These are phyloP conservation scores for Sebastes itinus DNA, from an alignment of 2,797 vertebrate species.

Conservation along the genomic window DNA sequence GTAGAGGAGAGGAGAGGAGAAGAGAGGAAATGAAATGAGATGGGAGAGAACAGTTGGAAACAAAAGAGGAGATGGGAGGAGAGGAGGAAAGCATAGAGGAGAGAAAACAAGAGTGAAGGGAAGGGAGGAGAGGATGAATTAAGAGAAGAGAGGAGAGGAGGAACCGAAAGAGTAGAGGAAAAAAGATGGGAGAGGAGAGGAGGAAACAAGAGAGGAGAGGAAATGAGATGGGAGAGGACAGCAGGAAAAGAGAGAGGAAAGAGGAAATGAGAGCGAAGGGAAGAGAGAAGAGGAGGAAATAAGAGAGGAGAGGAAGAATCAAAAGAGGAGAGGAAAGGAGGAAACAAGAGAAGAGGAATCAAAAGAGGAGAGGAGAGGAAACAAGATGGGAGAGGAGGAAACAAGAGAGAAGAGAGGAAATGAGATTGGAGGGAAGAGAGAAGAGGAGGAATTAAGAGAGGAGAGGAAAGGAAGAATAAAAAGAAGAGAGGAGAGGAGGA, in stretches of 20 bases:
- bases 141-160: background rate
- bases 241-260: background rate
- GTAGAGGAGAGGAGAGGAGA: background rate
- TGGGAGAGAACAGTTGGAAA: background rate
- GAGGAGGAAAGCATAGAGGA: background rate
- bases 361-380: background rate
- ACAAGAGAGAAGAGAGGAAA: background rate
- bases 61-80: background rate
- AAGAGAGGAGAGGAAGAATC: background rate
- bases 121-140: background rate
- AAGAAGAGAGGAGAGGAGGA: too few species aligned
- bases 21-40: background rate
- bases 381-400: background rate
- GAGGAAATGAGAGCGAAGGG: background rate
- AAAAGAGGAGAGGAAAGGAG: background rate
- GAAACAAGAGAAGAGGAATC: background rate
- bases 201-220: background rate
- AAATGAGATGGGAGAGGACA: too few species aligned
- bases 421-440: background rate
- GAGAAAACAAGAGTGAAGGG: background rate
- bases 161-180: background rate
- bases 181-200: background rate
- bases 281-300: too few species aligned
- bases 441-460: too few species aligned
- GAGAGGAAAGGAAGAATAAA: background rate